Evolutionary conservation across 2,797 vertebrate genomes (phyloP).

Genomic region (Semotilus atromaculatus): DNA sequence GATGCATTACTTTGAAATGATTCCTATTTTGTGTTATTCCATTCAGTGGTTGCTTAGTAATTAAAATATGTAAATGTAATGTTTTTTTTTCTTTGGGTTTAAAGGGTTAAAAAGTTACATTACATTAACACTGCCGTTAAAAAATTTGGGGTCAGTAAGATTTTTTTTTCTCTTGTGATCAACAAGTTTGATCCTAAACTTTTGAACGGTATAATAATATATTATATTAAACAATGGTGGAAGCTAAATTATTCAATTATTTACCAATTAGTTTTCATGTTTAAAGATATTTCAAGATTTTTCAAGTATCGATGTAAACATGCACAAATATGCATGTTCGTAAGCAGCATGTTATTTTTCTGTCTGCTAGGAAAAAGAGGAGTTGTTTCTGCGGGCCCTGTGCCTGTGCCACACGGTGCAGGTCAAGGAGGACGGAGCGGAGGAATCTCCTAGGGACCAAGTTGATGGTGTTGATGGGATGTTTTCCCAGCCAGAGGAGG

Average conservation of each 20-base stretch:
- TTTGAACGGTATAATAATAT: background rate
- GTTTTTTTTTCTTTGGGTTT: too few species aligned
- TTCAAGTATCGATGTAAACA: background rate
- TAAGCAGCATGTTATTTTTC: background rate
- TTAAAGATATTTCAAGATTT: background rate
- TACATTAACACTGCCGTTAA: background rate
- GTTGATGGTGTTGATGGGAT: slow-evolving; percentile 64
- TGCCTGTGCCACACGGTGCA: slow-evolving; percentile 97
- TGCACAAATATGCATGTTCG: background rate
- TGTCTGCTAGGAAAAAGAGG: slow-evolving; percentile 84
- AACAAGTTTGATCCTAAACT: background rate
- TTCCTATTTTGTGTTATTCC: too few species aligned
- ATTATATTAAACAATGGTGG: background rate
- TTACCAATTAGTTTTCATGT: background rate
- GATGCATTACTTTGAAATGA: too few species aligned
- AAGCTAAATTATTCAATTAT: background rate
- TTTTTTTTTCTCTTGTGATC: background rate
- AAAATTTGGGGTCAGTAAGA: background rate
- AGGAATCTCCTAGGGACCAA: slow-evolving; percentile 64
- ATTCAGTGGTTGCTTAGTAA: too few species aligned
- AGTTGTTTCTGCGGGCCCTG: slow-evolving; percentile 93
- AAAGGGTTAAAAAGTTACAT: background rate
- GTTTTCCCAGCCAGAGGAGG: slow-evolving; percentile 54
- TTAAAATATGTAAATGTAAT: too few species aligned
- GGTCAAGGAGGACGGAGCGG: slow-evolving; percentile 85